Base-by-base conservation (phyloP, 2,888 invertebrate genomes). In the Vandiemenella viatica region DNA sequence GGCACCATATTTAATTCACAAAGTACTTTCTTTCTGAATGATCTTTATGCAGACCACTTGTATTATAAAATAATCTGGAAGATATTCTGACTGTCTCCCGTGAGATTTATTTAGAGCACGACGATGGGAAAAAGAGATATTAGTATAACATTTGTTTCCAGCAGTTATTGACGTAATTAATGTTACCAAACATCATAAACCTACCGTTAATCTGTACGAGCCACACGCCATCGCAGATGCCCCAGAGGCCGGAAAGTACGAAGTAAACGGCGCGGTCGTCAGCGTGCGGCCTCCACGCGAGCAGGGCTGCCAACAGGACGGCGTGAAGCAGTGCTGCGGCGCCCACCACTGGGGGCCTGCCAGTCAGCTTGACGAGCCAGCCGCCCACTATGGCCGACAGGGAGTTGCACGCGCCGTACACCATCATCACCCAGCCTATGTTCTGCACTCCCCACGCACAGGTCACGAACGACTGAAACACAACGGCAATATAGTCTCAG, bases 361-460 rank as follows among this genome's bases (percentile, higher is more conserved):
- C 73, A 20, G 68, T 61, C 42, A 65, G 59, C 55, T 60, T 70
- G 45, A 67, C 66, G 10, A 73, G 53, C 17, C 67, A 66, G 3
- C 74, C 74, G 52, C 70, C 70, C 26, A 65, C 58, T 43, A 71
- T 64, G 18, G 80, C 78, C 18, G 77, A 75, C 2, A 77, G 54
- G 0, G 80, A 77, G 51, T 78, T 76, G 1, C 72, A 69, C 0
- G 77, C 60, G 1, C 81, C 82, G 57, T 71, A 79, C 26, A 76
- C 73, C 61, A 80, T 76, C 75, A 81, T 76, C 10, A 80, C 76
- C 58, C 76, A 79, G 0, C 83, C 82, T 1, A 83, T 77, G 43
- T 76, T 72, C 15, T 76, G 71, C 0, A 81, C 74, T 0, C 82
- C 75, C 54, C 73, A 68, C 0, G 74, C 69, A 48, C 76, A 76